These are phyloP conservation scores for Clinocottus analis DNA, from an alignment of 2,113 vertebrate genomes.

Conservation along the genomic window DNA sequence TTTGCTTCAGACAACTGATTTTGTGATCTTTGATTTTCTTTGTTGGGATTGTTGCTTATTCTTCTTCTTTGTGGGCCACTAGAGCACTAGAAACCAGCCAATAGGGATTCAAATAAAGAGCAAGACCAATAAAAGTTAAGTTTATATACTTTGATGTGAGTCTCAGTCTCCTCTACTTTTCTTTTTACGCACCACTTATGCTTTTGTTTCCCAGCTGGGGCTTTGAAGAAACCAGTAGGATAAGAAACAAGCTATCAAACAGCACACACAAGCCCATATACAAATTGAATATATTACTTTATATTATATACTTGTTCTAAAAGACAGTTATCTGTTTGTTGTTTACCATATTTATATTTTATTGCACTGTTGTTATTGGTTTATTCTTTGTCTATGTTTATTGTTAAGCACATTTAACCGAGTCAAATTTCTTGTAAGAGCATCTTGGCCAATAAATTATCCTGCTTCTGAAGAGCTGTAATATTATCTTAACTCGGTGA, in stretches of 20 bases:
- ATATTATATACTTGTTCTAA: too few relatives aligned
- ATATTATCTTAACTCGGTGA: not conserved
- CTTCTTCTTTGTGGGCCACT: not conserved
- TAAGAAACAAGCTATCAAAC: not conserved
- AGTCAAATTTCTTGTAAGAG: too few relatives aligned
- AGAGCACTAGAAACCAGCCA: not conserved
- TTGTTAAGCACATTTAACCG: too few relatives aligned
- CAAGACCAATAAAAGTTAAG: not conserved
- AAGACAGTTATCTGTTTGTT: not conserved
- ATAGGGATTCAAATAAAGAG: slow-evolving; percentile 18
- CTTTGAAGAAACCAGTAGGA: not conserved
- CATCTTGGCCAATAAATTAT: too few relatives aligned
- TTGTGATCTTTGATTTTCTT: slow-evolving; percentile 6
- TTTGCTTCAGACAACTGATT: not conserved
- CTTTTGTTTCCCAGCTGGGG: not conserved
- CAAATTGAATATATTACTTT: too few relatives aligned
- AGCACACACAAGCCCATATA: not conserved
- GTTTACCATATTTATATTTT: too few relatives aligned
- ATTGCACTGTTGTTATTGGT: too few relatives aligned
- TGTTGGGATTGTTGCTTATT: not conserved
- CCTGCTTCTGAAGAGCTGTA: not conserved
- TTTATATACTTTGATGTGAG: slow-evolving; percentile 5
- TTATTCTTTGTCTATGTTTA: too few relatives aligned
- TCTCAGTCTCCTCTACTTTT: not conserved
- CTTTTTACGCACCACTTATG: not conserved